A percentile compares a stretch with the other conserved stretches of the same genome.
phyloP scores from a whole-genome alignment of 2,888 invertebrate species.

The Ramazzottius varieornatus region DNA sequence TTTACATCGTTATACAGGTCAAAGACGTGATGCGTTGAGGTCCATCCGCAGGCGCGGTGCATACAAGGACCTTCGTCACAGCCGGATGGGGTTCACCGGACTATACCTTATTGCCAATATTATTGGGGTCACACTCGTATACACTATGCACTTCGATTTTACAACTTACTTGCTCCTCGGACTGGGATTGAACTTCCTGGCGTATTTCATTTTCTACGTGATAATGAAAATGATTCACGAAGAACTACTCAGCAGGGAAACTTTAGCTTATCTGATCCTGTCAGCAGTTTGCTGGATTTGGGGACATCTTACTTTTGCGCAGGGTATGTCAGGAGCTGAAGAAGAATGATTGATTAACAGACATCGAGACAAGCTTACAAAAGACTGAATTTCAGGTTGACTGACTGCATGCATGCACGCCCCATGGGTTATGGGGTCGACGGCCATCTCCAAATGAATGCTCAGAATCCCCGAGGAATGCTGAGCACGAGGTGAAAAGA shows the following conservation, averaged over 20 bases:
- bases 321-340: neutral
- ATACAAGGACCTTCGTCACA: neutral
- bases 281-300: neutral
- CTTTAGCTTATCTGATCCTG: slow-evolving; percentile 43
- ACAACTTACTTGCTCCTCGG: slow-evolving; percentile 49
- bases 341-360: neutral
- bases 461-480: too few relatives aligned
- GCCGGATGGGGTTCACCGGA: slow-evolving; percentile 9
- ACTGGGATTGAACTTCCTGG: slow-evolving; percentile 50
- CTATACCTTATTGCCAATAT: too few relatives aligned
- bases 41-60: neutral
- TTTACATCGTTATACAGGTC: neutral
- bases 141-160: slow-evolving; percentile 41
- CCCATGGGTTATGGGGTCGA: too few relatives aligned
- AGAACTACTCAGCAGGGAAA: slow-evolving; percentile 33
- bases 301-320: neutral
- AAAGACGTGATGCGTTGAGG: too few relatives aligned
- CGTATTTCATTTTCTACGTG: slow-evolving; percentile 53
- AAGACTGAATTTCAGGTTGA: neutral
- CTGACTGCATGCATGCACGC: too few relatives aligned
- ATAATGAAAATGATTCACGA: slow-evolving; percentile 40
- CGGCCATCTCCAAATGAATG: too few relatives aligned
- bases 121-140: too few relatives aligned
- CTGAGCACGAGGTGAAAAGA: too few relatives aligned
- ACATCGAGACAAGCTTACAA: too few relatives aligned